Conservation (phyloP, 2,113 vertebrate genomes). For the Heteronetta atricapilla region DNA sequence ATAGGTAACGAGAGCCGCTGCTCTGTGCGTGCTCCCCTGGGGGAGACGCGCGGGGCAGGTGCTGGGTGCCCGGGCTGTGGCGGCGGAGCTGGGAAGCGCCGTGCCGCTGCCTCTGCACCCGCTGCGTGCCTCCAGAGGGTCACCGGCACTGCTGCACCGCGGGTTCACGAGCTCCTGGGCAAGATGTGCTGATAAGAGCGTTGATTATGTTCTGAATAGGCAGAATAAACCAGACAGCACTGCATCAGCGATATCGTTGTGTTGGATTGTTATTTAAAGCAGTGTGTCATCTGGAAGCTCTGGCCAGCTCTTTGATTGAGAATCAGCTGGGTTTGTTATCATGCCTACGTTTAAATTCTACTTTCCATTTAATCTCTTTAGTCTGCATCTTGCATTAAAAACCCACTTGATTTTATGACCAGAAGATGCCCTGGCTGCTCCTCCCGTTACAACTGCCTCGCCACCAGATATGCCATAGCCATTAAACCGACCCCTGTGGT, state of each 20-base stretch:
- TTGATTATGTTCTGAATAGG: neutral
- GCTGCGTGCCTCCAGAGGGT: neutral
- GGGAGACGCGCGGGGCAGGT: neutral
- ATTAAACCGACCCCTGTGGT: slow-evolving; percentile 17
- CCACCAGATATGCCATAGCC: neutral
- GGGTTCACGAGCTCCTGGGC: neutral
- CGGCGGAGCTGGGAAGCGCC: neutral
- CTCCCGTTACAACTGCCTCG: neutral
- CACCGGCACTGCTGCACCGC: neutral
- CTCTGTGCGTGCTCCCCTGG: rapidly evolving
- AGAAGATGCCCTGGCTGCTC: slow-evolving; percentile 18
- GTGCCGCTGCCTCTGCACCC: neutral
- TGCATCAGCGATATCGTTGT: neutral
- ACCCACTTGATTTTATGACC: slow-evolving; percentile 15
- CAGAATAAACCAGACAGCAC: neutral
- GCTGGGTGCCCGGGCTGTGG: rapidly evolving
- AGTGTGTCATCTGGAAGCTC: slow-evolving; percentile 2
- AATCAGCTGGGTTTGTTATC: slow-evolving; percentile 46
- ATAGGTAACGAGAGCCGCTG: neutral
- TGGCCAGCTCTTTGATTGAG: slow-evolving; percentile 3
- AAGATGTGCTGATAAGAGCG: neutral
- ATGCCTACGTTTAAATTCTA: neutral
- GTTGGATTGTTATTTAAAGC: slow-evolving; percentile 25
- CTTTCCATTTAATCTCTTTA: slow-evolving; percentile 16
- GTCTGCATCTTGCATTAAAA: slow-evolving; percentile 41